Conservation (phyloP, 2,888 invertebrate genomes). For the Pandemis cinnamomeana region DNA sequence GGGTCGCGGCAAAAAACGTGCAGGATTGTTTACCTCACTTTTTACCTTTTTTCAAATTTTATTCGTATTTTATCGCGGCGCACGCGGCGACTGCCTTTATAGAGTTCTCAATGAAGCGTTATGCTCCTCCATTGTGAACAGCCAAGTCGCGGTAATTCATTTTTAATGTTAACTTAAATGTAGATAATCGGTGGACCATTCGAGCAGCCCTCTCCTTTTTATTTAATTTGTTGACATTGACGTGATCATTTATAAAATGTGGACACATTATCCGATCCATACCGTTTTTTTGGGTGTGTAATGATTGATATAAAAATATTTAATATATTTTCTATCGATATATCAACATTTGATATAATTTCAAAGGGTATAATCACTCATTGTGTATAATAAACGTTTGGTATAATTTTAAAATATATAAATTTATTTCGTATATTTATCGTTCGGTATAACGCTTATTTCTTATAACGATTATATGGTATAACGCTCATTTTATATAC, state of each 20-base stretch:
- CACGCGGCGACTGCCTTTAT: conserved; percentile 75
- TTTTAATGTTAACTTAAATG: conserved; percentile 78
- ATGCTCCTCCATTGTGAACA: conserved; percentile 69
- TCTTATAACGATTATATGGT: too few species aligned
- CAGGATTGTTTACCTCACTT: conserved; percentile 83
- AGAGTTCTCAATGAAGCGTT: conserved; percentile 73
- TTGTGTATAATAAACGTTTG: too few species aligned
- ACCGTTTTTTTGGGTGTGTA: conserved; percentile 21
- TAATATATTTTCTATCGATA: too few species aligned
- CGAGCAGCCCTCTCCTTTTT: conserved; percentile 51
- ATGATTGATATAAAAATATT: too few species aligned
- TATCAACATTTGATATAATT: too few species aligned
- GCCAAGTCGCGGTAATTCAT: conserved; percentile 71
- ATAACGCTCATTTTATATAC: too few species aligned
- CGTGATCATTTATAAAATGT: conserved; percentile 44
- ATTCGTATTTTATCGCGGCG: conserved; percentile 74
- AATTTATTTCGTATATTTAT: too few species aligned
- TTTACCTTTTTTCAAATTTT: conserved; percentile 82
- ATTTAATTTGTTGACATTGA: conserved; percentile 57
- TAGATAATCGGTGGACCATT: conserved; percentile 67
- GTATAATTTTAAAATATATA: too few species aligned
- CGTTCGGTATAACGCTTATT: too few species aligned
- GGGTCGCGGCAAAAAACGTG: conserved; percentile 67
- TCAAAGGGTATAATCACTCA: too few species aligned
- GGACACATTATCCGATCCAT: conserved; percentile 27